phyloP scores from a whole-genome alignment of 2,113 vertebrate species.

The cattle (Bos taurus) region ARS-UCD2.0 NC_037334.1:72236501-72237000 shows the following conservation, averaged over 20 bases:
- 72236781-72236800: not conserved
- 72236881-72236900: not conserved
- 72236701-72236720: not conserved
- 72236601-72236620: not conserved
- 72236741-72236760: not conserved
- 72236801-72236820: not conserved
- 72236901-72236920: not conserved
- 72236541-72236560: not conserved
- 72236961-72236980: not conserved
- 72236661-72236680: not conserved
- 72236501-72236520: not conserved
- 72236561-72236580: not conserved
- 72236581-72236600: not conserved
- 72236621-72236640: not conserved
- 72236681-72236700: not conserved
- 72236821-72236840: not conserved
- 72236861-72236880: not conserved
- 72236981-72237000: not conserved
- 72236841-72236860: not conserved
- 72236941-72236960: not conserved
- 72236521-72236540: not conserved
- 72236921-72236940: not conserved
- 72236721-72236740: not conserved
- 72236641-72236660: not conserved
- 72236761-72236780: not conserved